These are phyloP conservation scores for Cloeon dipterum DNA, from an alignment of 2,888 invertebrate genomes.

Conservation along the genomic window DNA sequence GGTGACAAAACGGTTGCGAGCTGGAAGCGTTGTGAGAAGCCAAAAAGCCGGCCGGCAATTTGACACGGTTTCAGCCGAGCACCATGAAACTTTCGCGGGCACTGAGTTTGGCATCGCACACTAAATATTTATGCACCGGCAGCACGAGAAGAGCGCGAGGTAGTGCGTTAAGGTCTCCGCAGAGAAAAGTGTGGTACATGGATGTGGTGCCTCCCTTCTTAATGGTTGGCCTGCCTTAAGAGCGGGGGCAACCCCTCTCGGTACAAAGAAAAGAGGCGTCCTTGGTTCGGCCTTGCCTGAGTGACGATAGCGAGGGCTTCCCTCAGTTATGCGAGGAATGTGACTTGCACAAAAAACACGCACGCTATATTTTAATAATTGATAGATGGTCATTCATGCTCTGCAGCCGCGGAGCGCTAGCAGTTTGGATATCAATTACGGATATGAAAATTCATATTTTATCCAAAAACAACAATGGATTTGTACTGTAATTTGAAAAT, in stretches of 20 bases:
- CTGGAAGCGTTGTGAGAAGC: background rate
- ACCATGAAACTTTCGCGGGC: too few species aligned
- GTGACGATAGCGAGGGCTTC: background rate
- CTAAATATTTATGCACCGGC: too few species aligned
- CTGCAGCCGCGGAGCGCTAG: too few species aligned
- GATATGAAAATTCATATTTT: too few species aligned
- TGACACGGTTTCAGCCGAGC: background rate
- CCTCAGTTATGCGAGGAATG: slow-evolving; percentile 1
- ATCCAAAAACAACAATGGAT: too few species aligned
- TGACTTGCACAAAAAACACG: too few species aligned
- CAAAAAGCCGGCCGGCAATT: background rate
- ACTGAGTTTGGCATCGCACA: too few species aligned
- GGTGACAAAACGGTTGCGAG: too few species aligned
- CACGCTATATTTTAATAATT: too few species aligned
- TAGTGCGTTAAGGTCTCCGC: background rate
- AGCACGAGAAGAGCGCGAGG: background rate
- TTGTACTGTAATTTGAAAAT: too few species aligned
- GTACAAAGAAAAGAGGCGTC: background rate
- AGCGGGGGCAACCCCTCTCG: background rate
- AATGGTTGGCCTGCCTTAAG: background rate
- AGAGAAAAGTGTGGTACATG: background rate
- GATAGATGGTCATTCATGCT: too few species aligned
- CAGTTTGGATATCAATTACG: too few species aligned
- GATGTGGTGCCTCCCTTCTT: background rate
- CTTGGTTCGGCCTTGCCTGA: background rate